Conservation (phyloP, 1,140 invertebrate genomes). For the Drosophila funebris region DNA sequence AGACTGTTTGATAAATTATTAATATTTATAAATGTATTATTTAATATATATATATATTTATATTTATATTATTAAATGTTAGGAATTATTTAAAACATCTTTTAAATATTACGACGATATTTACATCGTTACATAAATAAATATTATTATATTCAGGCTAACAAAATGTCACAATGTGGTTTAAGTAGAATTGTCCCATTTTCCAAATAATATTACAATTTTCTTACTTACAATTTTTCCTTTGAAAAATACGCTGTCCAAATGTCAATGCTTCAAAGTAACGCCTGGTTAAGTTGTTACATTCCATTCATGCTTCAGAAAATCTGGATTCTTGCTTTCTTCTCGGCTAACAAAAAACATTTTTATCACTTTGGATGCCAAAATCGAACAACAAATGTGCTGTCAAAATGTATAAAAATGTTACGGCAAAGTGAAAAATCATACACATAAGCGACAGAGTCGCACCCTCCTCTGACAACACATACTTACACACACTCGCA, state of each 20-base stretch:
- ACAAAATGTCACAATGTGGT: too few relatives aligned
- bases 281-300: constrained; percentile 1
- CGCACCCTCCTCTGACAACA: not conserved
- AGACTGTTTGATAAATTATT: too few relatives aligned
- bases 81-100: too few relatives aligned
- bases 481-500: constrained; percentile 23
- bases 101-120: too few relatives aligned
- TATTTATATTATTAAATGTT: too few relatives aligned
- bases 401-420: constrained; percentile 76
- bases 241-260: not conserved
- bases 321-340: constrained; percentile 19
- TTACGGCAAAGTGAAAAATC: constrained; percentile 69
- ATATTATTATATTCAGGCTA: too few relatives aligned
- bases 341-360: constrained; percentile 40
- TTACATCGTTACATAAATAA: too few relatives aligned
- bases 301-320: constrained; percentile 19
- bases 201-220: too few relatives aligned
- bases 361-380: constrained; percentile 61
- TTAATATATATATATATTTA: too few relatives aligned
- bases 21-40: too few relatives aligned
- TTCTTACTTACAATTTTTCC: not conserved
- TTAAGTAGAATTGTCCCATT: too few relatives aligned
- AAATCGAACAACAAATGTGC: constrained; percentile 64
- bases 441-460: constrained; percentile 62
- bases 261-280: not conserved